Base-by-base conservation (phyloP, 1,140 invertebrate genomes). In the Heliconius eleuchia region DNA sequence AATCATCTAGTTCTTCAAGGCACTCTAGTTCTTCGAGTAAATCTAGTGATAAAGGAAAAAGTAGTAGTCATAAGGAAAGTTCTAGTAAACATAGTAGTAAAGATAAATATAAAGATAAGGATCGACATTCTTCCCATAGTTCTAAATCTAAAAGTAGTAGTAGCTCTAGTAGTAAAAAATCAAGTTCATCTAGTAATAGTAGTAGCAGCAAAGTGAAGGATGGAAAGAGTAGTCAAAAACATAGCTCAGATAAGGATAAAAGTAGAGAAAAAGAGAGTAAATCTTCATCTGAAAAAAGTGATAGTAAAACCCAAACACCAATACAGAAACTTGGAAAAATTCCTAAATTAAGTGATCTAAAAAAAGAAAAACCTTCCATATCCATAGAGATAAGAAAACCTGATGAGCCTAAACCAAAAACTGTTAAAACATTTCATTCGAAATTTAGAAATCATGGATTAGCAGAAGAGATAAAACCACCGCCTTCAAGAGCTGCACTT, bases 381-480 rank as follows among this genome's bases (percentile, higher is more conserved):
- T 97, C 97, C 1, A 97, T 97, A 82, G 97, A 98, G 94, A 96
- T 96, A 80, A 94, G 97, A 72, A 97, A 97, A 91, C 96, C 96
- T 84, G 95, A 95, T 79, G 96, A 97, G 78, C 90, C 95, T 5
- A 95, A 95, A 83, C 96, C 97, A 1, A 98, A 98, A 94, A 98
- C 97, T 66, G 98, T 98, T 7, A 98, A 98, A 95, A 97, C 97
- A 3, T 98, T 97, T 88, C 97, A 98, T 93, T 97, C 97, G 1
- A 98, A 98, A 92, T 98, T 98, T 93, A 96, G 98, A 76, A 98
- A 97, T 52, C 98, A 97, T 83, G 98, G 97, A 42, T 90, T 98
- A 52, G 97, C 97, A 87, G 97, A 98, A 90, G 97, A 97, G 94
- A 95, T 96, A 5, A 97, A 97, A 90, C 97, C 97, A 55, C 97